Percentiles rank a stretch among this genome's conserved stretches.
Conservation (phyloP, 2,797 vertebrate species). For the Micromesistius poutassou region DNA sequence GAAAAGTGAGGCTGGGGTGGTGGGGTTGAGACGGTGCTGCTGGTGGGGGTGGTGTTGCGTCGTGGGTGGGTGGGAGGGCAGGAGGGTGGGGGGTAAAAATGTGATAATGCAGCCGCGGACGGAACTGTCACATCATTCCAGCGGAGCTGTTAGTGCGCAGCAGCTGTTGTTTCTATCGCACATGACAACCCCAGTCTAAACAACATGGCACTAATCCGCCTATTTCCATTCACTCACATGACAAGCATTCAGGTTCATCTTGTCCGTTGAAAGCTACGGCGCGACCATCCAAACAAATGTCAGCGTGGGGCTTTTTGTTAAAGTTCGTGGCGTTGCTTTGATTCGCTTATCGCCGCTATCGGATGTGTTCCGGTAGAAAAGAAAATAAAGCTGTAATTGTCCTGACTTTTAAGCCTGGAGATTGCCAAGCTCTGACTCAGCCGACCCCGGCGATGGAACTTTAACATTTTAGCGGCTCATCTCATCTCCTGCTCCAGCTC, state of each 20-base stretch:
- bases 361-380: no score
- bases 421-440: constrained; percentile 46
- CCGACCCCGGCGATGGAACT: neutral
- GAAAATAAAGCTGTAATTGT: constrained; percentile 50
- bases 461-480: constrained; percentile 14
- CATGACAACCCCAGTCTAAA: constrained; percentile 68
- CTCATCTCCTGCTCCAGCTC: constrained; percentile 36
- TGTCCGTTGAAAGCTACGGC: constrained; percentile 55
- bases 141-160: constrained; percentile 52
- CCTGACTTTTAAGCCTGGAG: constrained; percentile 29
- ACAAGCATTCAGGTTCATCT: constrained; percentile 68
- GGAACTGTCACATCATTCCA: constrained; percentile 47
- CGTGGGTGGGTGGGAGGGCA: no score
- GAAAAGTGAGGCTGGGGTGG: constrained; percentile 12
- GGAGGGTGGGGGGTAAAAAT: constrained; percentile 19
- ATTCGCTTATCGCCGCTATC: no score
- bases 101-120: constrained; percentile 32
- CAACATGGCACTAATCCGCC: constrained; percentile 65
- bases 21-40: neutral
- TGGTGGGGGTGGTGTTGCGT: no score
- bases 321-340: no score
- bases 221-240: constrained; percentile 63
- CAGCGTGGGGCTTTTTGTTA: neutral
- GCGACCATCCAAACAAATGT: constrained; percentile 53
- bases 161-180: constrained; percentile 64